These are phyloP conservation scores for Ormia ochracea DNA, from an alignment of 2,888 invertebrate genomes.

Conservation along the genomic window DNA sequence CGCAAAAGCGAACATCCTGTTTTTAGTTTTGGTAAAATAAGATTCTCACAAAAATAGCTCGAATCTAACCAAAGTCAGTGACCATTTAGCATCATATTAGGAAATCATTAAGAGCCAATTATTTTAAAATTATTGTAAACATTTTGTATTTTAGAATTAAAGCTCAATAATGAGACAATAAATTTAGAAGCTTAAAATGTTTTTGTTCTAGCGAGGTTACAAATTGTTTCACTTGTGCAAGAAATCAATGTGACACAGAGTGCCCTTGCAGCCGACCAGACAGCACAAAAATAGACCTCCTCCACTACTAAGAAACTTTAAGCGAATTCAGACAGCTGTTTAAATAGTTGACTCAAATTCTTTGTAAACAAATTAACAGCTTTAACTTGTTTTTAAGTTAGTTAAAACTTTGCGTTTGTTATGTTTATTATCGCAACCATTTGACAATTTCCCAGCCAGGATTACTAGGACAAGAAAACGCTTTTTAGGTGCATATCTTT, in stretches of 20 bases:
- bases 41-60: conserved; percentile 73
- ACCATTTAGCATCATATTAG: conserved; percentile 70
- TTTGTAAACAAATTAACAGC: conserved; percentile 58
- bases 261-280: conserved; percentile 52
- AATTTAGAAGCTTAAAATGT: conserved; percentile 8
- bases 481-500: conserved; percentile 44
- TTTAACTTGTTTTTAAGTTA: conserved; percentile 3
- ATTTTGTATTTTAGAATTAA: conserved; percentile 50
- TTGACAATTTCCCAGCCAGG: conserved; percentile 65
- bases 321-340: no score
- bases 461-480: conserved; percentile 51
- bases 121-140: neutral
- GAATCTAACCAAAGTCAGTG: conserved; percentile 71
- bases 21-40: conserved; percentile 62
- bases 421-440: conserved; percentile 65
- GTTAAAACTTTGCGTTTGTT: conserved; percentile 58
- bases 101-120: conserved; percentile 43
- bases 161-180: conserved; percentile 6
- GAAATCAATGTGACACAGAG: conserved; percentile 67
- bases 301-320: no score
- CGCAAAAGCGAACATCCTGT: conserved; percentile 65
- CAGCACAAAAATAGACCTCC: neutral
- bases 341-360: no score
- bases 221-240: conserved; percentile 55
- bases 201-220: conserved; percentile 61